Conservation (phyloP, 2,888 invertebrate species). For the Drosophila mulleri region DNA sequence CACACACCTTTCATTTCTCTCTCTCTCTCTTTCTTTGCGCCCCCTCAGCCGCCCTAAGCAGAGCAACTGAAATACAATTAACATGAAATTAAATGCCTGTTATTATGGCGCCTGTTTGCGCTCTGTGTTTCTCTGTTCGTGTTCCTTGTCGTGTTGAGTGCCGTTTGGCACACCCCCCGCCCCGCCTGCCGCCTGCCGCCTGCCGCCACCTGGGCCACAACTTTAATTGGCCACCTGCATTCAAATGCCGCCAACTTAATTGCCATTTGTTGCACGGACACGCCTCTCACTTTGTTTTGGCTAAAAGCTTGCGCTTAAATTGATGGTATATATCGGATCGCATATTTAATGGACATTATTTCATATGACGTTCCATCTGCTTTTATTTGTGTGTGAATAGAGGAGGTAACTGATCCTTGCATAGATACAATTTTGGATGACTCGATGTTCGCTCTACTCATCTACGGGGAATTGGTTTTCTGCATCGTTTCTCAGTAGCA, state of each 20-base stretch:
- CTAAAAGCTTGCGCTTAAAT: neutral
- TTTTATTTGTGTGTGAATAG: neutral
- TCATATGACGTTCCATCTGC: neutral
- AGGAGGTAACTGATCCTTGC: neutral
- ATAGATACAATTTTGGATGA: neutral
- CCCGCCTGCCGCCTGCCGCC: neutral
- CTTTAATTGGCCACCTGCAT: conserved; percentile 42
- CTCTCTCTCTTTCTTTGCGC: neutral
- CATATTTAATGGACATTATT: neutral
- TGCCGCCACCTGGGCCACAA: neutral
- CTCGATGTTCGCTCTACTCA: no score
- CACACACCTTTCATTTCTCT: neutral
- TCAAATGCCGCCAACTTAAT: conserved; percentile 20
- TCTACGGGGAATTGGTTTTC: no score
- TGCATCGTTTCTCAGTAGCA: no score
- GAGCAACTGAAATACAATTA: conserved; percentile 58
- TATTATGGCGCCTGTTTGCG: conserved; percentile 53
- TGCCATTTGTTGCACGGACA: conserved; percentile 42
- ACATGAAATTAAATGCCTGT: conserved; percentile 74
- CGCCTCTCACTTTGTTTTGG: neutral
- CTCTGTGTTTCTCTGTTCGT: conserved; percentile 15
- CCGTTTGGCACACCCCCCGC: conserved; percentile 14
- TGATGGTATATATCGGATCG: neutral
- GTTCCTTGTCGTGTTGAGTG: conserved; percentile 20
- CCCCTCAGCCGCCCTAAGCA: neutral